Evolutionary conservation across 2,113 vertebrate species (phyloP).

Genomic region (Chaenogobius annularis): DNA sequence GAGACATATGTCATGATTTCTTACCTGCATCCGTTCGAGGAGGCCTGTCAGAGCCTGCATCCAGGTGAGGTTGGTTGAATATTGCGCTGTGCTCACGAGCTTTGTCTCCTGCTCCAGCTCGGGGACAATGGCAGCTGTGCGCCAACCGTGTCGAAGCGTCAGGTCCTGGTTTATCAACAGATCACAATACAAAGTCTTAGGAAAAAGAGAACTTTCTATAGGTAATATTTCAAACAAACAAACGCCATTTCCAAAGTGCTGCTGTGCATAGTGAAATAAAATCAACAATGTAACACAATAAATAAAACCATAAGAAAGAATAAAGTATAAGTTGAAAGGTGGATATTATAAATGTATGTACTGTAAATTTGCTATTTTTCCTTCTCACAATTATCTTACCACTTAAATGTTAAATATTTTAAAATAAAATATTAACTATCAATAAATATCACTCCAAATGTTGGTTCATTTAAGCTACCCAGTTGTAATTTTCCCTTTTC

Average conservation of each 20-base stretch:
- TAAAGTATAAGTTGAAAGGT: neutral
- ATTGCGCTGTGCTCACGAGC: constrained; percentile 82
- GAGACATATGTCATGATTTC: neutral
- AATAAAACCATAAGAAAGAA: neutral
- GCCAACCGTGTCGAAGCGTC: constrained; percentile 84
- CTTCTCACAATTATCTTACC: too few relatives aligned
- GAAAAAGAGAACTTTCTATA: too few relatives aligned
- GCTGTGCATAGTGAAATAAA: neutral
- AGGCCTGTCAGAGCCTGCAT: constrained; percentile 84
- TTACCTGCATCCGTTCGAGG: constrained; percentile 84
- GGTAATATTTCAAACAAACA: too few relatives aligned
- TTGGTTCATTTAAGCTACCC: neutral
- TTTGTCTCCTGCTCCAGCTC: constrained; percentile 83
- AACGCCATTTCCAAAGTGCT: too few relatives aligned
- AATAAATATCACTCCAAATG: too few relatives aligned
- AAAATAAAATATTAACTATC: too few relatives aligned
- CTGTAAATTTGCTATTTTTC: too few relatives aligned
- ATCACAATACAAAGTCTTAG: too few relatives aligned
- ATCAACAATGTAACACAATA: neutral
- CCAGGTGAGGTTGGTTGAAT: constrained; percentile 83
- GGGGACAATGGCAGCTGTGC: constrained; percentile 84
- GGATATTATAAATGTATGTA: too few relatives aligned
- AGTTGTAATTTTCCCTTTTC: neutral
- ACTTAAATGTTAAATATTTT: too few relatives aligned
- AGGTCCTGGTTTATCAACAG: constrained; percentile 72